phyloP scores from a whole-genome alignment of 2,797 vertebrate species.

The Lerista edwardsae region DNA sequence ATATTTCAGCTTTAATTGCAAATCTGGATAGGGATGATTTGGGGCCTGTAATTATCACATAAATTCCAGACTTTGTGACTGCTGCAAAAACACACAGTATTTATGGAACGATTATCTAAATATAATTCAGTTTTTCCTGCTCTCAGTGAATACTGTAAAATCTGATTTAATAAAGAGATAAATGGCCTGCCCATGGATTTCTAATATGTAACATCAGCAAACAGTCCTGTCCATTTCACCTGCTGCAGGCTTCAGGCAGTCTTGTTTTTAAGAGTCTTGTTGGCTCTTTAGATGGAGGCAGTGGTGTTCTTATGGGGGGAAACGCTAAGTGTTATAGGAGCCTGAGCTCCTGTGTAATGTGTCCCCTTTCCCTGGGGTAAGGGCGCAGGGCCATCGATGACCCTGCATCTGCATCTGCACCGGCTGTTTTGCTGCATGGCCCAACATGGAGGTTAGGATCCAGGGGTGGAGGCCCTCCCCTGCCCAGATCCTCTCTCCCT shows the following conservation, averaged over 20 bases:
- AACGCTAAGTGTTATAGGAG: too few relatives aligned
- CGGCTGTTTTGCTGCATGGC: too few relatives aligned
- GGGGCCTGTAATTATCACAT: constrained; percentile 73
- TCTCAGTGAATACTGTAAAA: constrained; percentile 68
- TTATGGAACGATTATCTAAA: constrained; percentile 74
- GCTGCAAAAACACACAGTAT: constrained; percentile 72
- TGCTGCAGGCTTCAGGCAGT: constrained; percentile 36
- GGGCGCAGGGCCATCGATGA: too few relatives aligned
- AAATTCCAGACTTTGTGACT: constrained; percentile 71
- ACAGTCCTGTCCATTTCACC: constrained; percentile 36
- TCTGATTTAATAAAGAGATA: constrained; percentile 74
- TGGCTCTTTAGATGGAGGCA: too few relatives aligned
- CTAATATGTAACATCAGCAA: constrained; percentile 48
- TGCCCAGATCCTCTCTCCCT: too few relatives aligned
- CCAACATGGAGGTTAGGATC: too few relatives aligned
- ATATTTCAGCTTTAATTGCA: constrained; percentile 77
- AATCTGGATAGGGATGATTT: constrained; percentile 72
- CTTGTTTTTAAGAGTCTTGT: background rate
- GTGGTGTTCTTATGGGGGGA: too few relatives aligned
- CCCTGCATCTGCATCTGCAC: too few relatives aligned
- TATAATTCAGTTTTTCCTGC: constrained; percentile 70
- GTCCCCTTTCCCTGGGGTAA: too few relatives aligned
- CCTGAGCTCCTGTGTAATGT: too few relatives aligned
- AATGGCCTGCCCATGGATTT: constrained; percentile 54
- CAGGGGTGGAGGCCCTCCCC: too few relatives aligned